phyloP scores from a whole-genome alignment of 1,140 invertebrate species.

The Leptinotarsa defecta region DNA sequence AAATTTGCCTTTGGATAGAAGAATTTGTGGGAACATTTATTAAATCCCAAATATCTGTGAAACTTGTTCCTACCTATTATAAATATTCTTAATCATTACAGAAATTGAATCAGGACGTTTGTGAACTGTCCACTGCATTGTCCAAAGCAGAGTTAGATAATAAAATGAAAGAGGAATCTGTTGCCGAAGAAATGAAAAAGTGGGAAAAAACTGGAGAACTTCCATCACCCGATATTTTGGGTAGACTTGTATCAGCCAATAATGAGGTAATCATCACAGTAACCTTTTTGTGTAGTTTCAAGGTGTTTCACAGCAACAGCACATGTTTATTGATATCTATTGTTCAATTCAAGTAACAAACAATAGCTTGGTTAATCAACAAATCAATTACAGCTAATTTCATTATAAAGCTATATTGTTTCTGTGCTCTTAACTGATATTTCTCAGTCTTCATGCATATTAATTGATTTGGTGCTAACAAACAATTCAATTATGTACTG shows the following conservation, averaged over 20 bases:
- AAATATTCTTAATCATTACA: constrained; percentile 36
- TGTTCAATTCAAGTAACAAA: not conserved
- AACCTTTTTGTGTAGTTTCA: not conserved
- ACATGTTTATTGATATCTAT: constrained; percentile 4
- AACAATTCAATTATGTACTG: no score
- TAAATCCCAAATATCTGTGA: no score
- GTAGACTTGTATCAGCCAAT: constrained; percentile 48
- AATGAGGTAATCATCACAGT: constrained; percentile 48
- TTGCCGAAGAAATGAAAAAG: constrained; percentile 45
- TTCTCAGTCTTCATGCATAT: no score
- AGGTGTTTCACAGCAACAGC: not conserved
- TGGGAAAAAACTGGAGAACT: constrained; percentile 53
- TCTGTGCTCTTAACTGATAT: no score
- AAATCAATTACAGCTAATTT: no score
- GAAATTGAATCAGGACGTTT: constrained; percentile 62
- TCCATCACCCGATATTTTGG: constrained; percentile 50
- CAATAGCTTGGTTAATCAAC: no score
- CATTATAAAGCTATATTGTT: no score
- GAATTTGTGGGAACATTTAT: no score
- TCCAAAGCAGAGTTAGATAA: constrained; percentile 55
- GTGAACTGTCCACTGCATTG: constrained; percentile 59
- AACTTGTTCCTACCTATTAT: no score
- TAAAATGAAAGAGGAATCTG: constrained; percentile 52
- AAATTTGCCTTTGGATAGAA: no score
- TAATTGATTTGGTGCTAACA: no score